A percentile compares a stretch with the other conserved stretches of the same genome.
phyloP scores from a whole-genome alignment of 2,888 invertebrate genomes.

The Amaurobius ferox region DNA sequence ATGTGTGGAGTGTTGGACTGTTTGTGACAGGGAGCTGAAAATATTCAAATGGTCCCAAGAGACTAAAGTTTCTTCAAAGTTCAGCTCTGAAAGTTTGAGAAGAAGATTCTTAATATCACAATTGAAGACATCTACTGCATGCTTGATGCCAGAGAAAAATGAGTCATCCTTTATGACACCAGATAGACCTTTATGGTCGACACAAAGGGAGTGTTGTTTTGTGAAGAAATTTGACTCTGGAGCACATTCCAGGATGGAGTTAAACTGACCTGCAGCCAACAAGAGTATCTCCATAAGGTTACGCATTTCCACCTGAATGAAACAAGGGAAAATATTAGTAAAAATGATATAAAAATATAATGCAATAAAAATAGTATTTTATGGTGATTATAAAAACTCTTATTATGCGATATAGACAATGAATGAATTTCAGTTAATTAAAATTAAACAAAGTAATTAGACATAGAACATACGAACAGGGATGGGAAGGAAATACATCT shows the following conservation, averaged over 20 bases:
- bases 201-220: background rate
- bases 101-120: background rate
- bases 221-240: background rate
- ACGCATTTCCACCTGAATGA: background rate
- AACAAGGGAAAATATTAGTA: background rate
- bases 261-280: constrained; percentile 21
- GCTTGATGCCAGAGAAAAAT: background rate
- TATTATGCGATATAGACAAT: too few relatives aligned
- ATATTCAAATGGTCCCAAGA: background rate
- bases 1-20: background rate
- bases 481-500: too few relatives aligned
- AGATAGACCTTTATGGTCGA: background rate
- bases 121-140: background rate
- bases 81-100: background rate
- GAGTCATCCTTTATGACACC: background rate
- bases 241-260: constrained; percentile 38
- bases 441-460: too few relatives aligned
- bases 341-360: too few relatives aligned
- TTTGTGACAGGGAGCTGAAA: background rate
- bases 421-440: background rate
- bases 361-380: too few relatives aligned
- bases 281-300: background rate
- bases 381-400: too few relatives aligned
- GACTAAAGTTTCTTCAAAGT: background rate
- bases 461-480: too few relatives aligned